Percentiles rank a stretch among this genome's conserved stretches.
phyloP scores from a whole-genome alignment of 2,888 invertebrate species.

The Halictus ligatus region DNA sequence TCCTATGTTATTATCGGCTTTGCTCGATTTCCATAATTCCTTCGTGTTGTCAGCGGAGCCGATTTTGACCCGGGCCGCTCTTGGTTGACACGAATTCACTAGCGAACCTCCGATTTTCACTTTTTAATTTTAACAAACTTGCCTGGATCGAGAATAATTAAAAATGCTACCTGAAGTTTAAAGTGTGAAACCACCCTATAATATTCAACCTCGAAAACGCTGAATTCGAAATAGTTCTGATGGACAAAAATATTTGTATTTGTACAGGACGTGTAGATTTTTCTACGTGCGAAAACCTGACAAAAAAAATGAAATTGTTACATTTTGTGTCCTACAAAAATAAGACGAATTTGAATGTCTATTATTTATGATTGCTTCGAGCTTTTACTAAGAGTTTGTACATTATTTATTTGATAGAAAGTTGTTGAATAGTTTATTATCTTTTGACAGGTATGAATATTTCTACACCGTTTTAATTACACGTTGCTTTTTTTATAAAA shows the following conservation, averaged over 20 bases:
- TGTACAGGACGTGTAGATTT: not conserved
- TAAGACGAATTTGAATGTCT: not conserved
- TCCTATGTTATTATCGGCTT: slow-evolving; percentile 6
- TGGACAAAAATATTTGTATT: not conserved
- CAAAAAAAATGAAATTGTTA: not conserved
- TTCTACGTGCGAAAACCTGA: not conserved
- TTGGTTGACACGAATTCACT: not conserved
- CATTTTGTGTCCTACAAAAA: not conserved
- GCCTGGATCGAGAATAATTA: not conserved
- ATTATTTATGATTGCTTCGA: not conserved
- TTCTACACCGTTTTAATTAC: no score
- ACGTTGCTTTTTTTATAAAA: not conserved
- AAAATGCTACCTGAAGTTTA: not conserved
- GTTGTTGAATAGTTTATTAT: not conserved
- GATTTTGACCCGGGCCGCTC: not conserved
- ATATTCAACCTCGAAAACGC: not conserved
- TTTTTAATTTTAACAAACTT: not conserved
- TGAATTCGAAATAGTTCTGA: not conserved
- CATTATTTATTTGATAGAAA: not conserved
- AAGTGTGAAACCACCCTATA: not conserved
- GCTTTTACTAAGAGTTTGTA: not conserved
- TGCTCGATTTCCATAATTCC: not conserved
- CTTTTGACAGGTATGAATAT: no score
- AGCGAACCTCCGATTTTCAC: not conserved
- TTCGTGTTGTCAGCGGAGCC: not conserved